Conservation (phyloP, 2,888 invertebrate genomes). For the Adela reaumurella region DNA sequence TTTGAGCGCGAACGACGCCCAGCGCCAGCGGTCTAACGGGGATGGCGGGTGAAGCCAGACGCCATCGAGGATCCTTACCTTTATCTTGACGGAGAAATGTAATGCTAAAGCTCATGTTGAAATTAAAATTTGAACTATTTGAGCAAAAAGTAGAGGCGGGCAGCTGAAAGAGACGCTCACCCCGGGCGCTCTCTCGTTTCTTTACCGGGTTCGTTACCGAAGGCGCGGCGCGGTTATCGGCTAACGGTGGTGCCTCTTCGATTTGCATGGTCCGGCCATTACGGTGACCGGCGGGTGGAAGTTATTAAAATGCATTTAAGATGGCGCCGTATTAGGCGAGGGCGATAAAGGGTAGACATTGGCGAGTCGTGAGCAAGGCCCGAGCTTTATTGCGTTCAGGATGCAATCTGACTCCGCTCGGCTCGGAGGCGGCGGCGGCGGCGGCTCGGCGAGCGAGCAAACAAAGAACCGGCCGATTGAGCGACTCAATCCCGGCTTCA, state of each 20-base stretch:
- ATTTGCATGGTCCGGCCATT: conserved; percentile 50
- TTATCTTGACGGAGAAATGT: too few species aligned
- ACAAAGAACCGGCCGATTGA: conserved; percentile 35
- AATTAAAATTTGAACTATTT: too few species aligned
- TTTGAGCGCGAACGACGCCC: too few species aligned
- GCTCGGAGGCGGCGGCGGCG: conserved; percentile 12
- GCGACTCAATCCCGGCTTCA: conserved; percentile 21
- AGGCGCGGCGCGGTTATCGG: conserved; percentile 24
- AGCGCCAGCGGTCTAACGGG: too few species aligned
- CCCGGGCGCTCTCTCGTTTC: conserved; percentile 23
- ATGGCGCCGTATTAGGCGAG: conserved; percentile 36
- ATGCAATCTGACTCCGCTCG: conserved; percentile 32
- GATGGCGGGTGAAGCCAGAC: background rate
- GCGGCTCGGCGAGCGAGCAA: conserved; percentile 32
- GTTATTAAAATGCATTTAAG: conserved; percentile 51
- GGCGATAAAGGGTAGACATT: conserved; percentile 45
- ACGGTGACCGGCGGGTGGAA: conserved; percentile 38
- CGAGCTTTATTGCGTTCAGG: conserved; percentile 47
- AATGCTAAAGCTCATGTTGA: background rate
- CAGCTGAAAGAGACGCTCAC: background rate
- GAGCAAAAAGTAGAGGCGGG: too few species aligned
- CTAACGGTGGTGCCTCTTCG: conserved; percentile 38
- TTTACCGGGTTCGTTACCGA: conserved; percentile 32
- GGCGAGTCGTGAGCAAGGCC: conserved; percentile 43
- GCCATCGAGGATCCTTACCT: too few species aligned